Evolutionary conservation across 2,113 vertebrate genomes (phyloP).

Genomic region (Calypte anna): DNA sequence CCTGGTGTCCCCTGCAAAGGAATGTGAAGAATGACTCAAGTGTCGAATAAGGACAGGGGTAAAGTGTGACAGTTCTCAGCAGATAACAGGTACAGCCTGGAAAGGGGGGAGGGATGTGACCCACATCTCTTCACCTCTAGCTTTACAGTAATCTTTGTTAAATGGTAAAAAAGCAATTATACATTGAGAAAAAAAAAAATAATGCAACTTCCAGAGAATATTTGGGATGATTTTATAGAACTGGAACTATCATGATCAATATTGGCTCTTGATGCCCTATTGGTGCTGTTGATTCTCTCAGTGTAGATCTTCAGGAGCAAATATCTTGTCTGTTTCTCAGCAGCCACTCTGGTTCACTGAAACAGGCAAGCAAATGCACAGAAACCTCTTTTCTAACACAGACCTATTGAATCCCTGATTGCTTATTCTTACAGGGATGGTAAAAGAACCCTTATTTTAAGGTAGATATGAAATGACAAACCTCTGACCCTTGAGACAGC

Average conservation of each 20-base stretch:
- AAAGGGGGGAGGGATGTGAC: neutral
- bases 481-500: neutral
- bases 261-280: accelerated
- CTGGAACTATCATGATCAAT: neutral
- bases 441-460: neutral
- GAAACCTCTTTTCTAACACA: neutral
- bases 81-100: neutral
- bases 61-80: neutral
- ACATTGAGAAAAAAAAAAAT: neutral
- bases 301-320: neutral
- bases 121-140: neutral
- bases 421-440: neutral
- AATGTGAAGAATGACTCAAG: slow-evolving; percentile 40
- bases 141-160: neutral
- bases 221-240: neutral
- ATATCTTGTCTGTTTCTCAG: neutral
- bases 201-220: neutral
- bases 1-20: neutral
- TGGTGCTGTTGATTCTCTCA: neutral
- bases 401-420: neutral
- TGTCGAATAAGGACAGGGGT: neutral
- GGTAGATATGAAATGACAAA: neutral
- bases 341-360: neutral
- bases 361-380: neutral
- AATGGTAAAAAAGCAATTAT: neutral